These are phyloP conservation scores for Chrysopa pallens DNA, from an alignment of 1,140 invertebrate species.

Conservation along the genomic window DNA sequence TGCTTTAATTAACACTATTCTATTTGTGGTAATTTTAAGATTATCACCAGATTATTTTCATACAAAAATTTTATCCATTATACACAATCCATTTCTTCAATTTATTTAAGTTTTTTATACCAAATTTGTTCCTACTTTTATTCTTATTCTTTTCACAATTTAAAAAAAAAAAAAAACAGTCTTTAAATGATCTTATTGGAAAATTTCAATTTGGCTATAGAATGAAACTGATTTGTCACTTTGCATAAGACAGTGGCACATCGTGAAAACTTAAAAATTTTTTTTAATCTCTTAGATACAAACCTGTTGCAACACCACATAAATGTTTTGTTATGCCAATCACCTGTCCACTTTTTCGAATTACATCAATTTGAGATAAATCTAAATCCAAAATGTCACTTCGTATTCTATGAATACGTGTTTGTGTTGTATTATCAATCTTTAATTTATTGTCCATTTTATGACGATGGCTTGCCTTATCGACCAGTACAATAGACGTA, in stretches of 20 bases:
- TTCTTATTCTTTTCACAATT: too few species aligned
- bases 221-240: constrained; percentile 3
- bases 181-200: too few species aligned
- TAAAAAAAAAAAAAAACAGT: too few species aligned
- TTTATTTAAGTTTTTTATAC: too few species aligned
- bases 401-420: constrained; percentile 37
- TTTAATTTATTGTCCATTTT: constrained; percentile 60
- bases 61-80: too few species aligned
- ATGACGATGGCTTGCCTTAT: constrained; percentile 58
- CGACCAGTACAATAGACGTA: constrained; percentile 47
- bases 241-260: constrained; percentile 3
- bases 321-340: constrained; percentile 73
- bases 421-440: constrained; percentile 26
- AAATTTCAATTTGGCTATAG: background rate
- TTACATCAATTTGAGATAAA: constrained; percentile 33
- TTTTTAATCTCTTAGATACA: constrained; percentile 4
- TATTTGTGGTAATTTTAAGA: too few species aligned
- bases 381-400: constrained; percentile 56
- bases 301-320: constrained; percentile 68
- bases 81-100: too few species aligned
- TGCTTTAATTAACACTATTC: too few species aligned
- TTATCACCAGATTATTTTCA: too few species aligned
- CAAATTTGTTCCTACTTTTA: too few species aligned
- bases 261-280: background rate
- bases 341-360: constrained; percentile 26